Base-by-base conservation (phyloP, 2,113 vertebrate genomes). In the Amazona vittata region DNA sequence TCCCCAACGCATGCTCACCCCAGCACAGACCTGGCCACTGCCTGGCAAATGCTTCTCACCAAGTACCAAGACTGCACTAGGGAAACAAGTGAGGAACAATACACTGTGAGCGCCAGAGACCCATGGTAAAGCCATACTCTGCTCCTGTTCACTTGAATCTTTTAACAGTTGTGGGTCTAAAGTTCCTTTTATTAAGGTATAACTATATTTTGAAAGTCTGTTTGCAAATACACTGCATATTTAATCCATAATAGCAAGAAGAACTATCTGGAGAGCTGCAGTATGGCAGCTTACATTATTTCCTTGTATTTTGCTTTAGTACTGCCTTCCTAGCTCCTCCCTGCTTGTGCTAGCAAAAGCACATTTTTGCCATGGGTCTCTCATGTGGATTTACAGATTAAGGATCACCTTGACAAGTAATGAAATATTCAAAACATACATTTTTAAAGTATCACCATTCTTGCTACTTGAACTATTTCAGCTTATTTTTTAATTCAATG, bases 401-500 rank as follows among this genome's bases (percentile, higher is more conserved):
- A 80, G 22, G 15, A 47, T 52, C 29, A 60, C 5, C 33, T 80
- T 81, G 52, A 55, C 63, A 91, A 86, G 24, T 15, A 81, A 63
- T 50, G n/a, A 63, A 89, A 69, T 39, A 41, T 15, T 53, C 26
- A 84, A 81, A 87, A 15, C 10, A 63, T 2, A 6, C 11, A 13
- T 15, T 84, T 85, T 89, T 18, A 16, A 91, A 84, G 25, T 37
- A 46, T 59, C 62, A 9, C 6, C 15, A 29, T 81, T 74, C 75
- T 15, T 15, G 7, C 21, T 59, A 63, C 44, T 68, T 62, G 49
- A 90, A 77, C 60, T 33, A 41, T 6, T 33, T 84, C 25, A 2
- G 2, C 11, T 33, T 4, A 12, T 29, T 83, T 91, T 83, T 69
- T 8, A 85, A 68, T 65, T 86, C 19, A 44, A 7, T 0, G 0